Evolutionary conservation across 2,797 vertebrate genomes (phyloP).

Genomic region (Todus mexicanus): DNA sequence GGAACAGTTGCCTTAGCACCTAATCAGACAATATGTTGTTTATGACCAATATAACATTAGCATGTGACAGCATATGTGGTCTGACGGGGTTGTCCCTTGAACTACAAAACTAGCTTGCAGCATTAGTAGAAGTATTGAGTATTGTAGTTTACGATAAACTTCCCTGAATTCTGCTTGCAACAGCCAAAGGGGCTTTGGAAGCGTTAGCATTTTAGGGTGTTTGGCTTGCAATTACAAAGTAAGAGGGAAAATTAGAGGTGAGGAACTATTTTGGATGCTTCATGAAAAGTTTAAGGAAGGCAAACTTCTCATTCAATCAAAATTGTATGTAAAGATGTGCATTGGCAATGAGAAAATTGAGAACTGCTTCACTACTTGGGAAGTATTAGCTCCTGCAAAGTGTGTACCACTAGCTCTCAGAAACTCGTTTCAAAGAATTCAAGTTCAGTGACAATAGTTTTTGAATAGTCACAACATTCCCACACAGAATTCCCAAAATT

Average conservation of each 20-base stretch:
- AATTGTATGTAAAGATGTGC: background rate
- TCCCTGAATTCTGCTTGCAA: background rate
- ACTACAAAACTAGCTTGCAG: background rate
- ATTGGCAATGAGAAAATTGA: background rate
- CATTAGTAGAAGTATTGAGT: background rate
- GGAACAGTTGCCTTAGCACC: background rate
- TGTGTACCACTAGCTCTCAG: background rate
- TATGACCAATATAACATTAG: background rate
- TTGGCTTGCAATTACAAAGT: background rate
- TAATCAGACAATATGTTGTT: background rate
- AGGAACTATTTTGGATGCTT: background rate
- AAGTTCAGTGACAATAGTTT: background rate
- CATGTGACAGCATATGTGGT: background rate
- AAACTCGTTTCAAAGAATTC: background rate
- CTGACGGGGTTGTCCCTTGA: background rate
- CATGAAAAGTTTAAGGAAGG: background rate
- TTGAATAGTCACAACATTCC: background rate
- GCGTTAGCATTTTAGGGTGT: background rate
- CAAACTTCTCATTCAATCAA: background rate
- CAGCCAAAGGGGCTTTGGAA: background rate
- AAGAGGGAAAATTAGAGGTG: background rate
- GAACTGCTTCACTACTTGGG: background rate
- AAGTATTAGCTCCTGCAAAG: background rate
- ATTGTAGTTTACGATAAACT: background rate
- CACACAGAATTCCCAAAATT: background rate